Base-by-base conservation (phyloP, 2,888 invertebrate species). In the Vannuccia rotundouncinata region DNA sequence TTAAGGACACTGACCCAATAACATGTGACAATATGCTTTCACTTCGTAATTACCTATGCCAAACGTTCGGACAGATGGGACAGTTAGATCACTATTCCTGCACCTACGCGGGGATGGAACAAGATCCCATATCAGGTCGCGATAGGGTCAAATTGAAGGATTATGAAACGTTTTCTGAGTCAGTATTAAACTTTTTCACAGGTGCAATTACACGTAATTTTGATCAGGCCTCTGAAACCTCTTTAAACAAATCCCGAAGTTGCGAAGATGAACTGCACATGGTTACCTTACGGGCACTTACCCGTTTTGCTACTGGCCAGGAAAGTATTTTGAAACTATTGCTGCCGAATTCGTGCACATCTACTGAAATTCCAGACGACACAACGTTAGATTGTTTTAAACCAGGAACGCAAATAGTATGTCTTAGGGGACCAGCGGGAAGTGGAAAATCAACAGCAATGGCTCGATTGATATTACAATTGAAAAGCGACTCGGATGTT, bases 361-460 rank as follows among this genome's bases (percentile, higher is more conserved):
- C 66, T 1, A 28, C 1, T 5, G 10, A 30, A 13, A 78, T 1
- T 1, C 27, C 17, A n/a, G 60, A 2, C 1, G 29, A 27, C 13
- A n/a, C 1, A 2, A 1, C 66, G 5, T 59, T 27, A 29, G 22
- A 60, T 22, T n/a, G 10, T 1, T 25, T 60, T 22, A 59, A 60
- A 78, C 29, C 22, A 1, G 22, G 27, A 78, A 60, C 27, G 17
- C 60, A 25, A 22, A 59, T 78, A 74, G 13, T 79, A n/a, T 73
- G 27, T 1, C 29, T 79, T 1, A 31, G 29, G 5, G 79, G 79
- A 74, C 29, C 66, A 28, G 83, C 86, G 17, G 87, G 87, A 1
- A 83, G 84, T 80, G 87, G 86, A 1, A 87, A 87, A 81, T 85
- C 86, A 1, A 85, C 86, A n/a, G 84, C 86, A 29, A 82, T 87